Percentiles rank a stretch among this genome's conserved stretches.
Evolutionary conservation across 1,140 invertebrate genomes (phyloP).

Genomic region (Cydia amplana): DNA sequence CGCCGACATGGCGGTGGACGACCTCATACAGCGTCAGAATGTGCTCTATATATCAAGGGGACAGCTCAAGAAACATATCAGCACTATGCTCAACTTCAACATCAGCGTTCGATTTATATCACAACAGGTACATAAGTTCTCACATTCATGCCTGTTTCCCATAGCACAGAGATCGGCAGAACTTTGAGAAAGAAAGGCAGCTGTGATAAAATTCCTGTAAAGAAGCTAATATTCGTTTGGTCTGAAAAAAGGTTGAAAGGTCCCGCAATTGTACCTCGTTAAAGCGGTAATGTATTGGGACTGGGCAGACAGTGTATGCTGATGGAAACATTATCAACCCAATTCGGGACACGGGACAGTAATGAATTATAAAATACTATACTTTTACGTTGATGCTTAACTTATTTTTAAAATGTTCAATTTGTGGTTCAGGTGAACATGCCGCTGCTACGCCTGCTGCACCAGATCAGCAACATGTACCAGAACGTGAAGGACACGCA

Average conservation of each 20-base stretch:
- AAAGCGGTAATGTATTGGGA: no score
- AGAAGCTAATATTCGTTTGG: no score
- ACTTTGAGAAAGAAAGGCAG: no score
- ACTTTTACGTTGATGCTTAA: no score
- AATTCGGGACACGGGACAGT: no score
- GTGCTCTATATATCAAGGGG: conserved; percentile 91
- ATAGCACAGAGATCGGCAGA: background rate
- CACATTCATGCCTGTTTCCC: background rate
- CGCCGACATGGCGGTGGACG: conserved; percentile 93
- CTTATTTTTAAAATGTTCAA: no score
- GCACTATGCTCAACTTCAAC: conserved; percentile 92
- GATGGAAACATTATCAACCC: no score
- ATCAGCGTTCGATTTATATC: conserved; percentile 92
- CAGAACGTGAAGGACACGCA: conserved; percentile 97
- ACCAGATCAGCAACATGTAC: conserved; percentile 99
- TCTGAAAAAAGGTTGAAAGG: no score
- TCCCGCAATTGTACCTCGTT: no score
- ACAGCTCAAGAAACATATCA: conserved; percentile 93
- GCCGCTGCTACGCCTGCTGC: conserved; percentile 94
- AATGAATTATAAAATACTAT: no score
- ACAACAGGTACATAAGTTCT: conserved; percentile 83
- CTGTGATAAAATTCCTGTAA: no score
- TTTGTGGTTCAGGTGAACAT: conserved; percentile 88
- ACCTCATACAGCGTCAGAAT: conserved; percentile 89
- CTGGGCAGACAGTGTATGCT: no score